Evolutionary conservation across 2,113 vertebrate species (phyloP), one percentile per base, ranked within the genome.

Genomic region (Plestiodon gilberti): DNA sequence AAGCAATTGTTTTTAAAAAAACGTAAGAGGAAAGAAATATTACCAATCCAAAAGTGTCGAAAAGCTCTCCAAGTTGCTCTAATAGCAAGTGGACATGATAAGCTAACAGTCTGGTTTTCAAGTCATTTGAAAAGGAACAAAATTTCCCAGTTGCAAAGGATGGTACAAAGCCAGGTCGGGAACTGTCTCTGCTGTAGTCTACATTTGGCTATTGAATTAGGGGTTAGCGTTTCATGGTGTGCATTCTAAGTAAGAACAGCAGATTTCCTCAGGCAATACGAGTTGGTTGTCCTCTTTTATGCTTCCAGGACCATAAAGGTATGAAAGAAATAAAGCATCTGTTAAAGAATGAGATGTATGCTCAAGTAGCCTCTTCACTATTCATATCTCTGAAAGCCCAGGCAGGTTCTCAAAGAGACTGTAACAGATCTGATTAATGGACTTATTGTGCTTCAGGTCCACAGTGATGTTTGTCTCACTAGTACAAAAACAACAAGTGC

Each of bases 181-280:
- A 83, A 70, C 38, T 83, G 25, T 67, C 92, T 81, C 86, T 76
- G 79, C 77, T 89, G 1, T 80, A 40, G 69, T 75, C 78, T 85
- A 67, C 61, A 84, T 6, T 23, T 4, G 70, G n/a, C 82, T 87
- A 65, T 62, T 89, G 83, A 82, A 0, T 67, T 13, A 82, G 35
- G 52, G 15, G 78, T 76, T 55, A 85, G 83, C 1, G 0, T 28
- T 92, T 86, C 48, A 67, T 88, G 81, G 55, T 2, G 0, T 76
- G 69, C 61, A 79, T 77, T 77, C 40, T 85, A 84, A 92, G n/a
- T 70, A 86, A 87, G 20, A 43, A 11, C 55, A 69, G 33, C 35
- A 69, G 82, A 93, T 93, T 93, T 93, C 90, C 93, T 80, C 91
- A 55, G 89, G 82, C 85, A 91, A 67, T 52, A 28, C 64, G 55